phyloP scores from a whole-genome alignment of 1,140 invertebrate species.

The Neodiprion fabricii region DNA sequence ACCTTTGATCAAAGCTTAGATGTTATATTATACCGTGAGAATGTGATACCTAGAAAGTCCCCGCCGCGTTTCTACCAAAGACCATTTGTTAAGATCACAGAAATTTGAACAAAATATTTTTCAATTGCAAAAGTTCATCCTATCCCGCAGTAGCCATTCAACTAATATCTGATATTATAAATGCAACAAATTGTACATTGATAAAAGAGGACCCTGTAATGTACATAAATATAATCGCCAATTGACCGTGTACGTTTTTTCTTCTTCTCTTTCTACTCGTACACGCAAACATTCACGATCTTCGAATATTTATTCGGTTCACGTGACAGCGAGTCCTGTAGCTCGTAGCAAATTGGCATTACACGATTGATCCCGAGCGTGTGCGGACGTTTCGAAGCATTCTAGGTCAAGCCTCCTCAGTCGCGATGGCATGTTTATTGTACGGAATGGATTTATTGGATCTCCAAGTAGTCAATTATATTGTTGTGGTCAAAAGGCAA shows the following conservation, averaged over 20 bases:
- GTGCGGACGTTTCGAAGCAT: background rate
- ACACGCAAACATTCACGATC: background rate
- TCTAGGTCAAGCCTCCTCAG: background rate
- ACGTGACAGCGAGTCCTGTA: background rate
- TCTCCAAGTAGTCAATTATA: background rate
- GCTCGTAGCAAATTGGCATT: background rate
- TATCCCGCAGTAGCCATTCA: too few species aligned
- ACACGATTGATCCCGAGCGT: background rate
- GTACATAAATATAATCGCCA: too few species aligned
- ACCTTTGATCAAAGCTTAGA: too few species aligned
- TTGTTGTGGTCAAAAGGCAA: background rate
- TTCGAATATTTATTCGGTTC: background rate
- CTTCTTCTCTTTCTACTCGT: background rate
- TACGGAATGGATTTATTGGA: constrained; percentile 1
- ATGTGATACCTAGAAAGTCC: too few species aligned
- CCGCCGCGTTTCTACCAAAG: too few species aligned
- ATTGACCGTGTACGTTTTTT: background rate
- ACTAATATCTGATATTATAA: too few species aligned
- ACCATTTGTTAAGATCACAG: too few species aligned
- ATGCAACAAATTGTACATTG: too few species aligned
- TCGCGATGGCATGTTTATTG: background rate
- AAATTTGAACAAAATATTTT: too few species aligned
- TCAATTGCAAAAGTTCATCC: too few species aligned
- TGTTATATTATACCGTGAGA: too few species aligned
- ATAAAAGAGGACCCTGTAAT: too few species aligned